These are phyloP conservation scores for Hyposmocoma kahamanoa DNA, from an alignment of 1,140 invertebrate genomes.

Conservation along the genomic window DNA sequence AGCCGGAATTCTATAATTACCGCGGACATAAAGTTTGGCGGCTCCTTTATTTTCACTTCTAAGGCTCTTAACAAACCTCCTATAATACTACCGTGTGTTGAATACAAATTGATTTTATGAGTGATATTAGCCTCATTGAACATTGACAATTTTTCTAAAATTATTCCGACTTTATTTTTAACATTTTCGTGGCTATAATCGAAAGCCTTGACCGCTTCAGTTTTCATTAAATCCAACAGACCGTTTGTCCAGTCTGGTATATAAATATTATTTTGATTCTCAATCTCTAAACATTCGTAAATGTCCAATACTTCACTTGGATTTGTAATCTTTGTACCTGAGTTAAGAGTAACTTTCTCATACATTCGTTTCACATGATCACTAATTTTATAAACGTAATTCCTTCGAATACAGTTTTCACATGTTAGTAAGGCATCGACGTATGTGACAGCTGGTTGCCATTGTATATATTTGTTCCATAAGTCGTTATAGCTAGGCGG, in stretches of 20 bases:
- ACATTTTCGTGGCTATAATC: constrained; percentile 1
- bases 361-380: constrained; percentile 11
- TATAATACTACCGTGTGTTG: constrained; percentile 6
- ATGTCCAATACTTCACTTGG: constrained; percentile 7
- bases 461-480: constrained; percentile 4
- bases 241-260: constrained; percentile 18
- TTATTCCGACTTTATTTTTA: constrained; percentile 10
- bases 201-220: constrained; percentile 12
- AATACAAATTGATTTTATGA: constrained; percentile 3
- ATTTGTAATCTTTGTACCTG: constrained; percentile 5
- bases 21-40: constrained; percentile 1
- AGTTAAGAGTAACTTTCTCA: constrained; percentile 6
- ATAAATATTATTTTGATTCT: constrained; percentile 10
- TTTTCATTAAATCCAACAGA: constrained; percentile 14
- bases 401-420: constrained; percentile 13
- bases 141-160: background rate
- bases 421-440: constrained; percentile 14
- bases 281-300: constrained; percentile 18
- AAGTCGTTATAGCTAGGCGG: constrained; percentile 7
- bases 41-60: background rate
- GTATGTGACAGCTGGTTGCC: constrained; percentile 15
- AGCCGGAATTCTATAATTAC: constrained; percentile 1
- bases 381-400: background rate
- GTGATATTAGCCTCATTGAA: background rate
- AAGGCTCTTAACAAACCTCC: constrained; percentile 1